Evolutionary conservation across 2,797 vertebrate genomes (phyloP).

Genomic region (Helicolenus hilgendorfi): DNA sequence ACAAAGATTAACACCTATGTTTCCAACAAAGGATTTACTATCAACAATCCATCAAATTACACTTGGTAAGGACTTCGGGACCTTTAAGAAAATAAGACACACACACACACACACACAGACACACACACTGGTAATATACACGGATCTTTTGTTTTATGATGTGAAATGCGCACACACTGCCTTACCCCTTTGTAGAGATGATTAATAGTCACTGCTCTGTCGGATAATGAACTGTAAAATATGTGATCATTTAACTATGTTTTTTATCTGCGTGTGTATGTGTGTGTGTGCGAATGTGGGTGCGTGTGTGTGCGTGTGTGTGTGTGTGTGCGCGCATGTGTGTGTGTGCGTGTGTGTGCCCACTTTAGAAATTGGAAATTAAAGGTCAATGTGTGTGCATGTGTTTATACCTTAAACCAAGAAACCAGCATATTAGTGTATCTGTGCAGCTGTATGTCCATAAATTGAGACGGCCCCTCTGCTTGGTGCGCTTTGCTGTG

Average conservation of each 20-base stretch:
- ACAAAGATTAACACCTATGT: background rate
- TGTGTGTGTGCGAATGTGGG: too few species aligned
- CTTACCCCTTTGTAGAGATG: constrained; percentile 38
- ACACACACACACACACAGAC: background rate
- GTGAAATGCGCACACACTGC: background rate
- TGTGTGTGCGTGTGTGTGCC: background rate
- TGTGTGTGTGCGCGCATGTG: background rate
- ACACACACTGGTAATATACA: background rate
- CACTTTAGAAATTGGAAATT: constrained; percentile 11
- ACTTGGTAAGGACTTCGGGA: background rate
- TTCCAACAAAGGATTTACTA: background rate
- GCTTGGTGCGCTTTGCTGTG: background rate
- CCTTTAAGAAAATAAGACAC: background rate
- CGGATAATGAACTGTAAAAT: constrained; percentile 72
- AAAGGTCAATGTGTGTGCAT: constrained; percentile 29
- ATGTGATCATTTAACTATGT: constrained; percentile 63
- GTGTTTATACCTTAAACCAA: background rate
- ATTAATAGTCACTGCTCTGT: constrained; percentile 67
- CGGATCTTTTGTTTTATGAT: constrained; percentile 49
- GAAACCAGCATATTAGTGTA: background rate
- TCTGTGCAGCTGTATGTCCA: background rate
- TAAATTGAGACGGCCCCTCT: background rate
- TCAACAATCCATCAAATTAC: background rate
- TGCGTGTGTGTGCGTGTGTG: background rate
- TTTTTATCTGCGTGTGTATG: constrained; percentile 23